Percentiles rank a stretch among this genome's conserved stretches.
Conservation (phyloP, 2,113 vertebrate species). For the Gopherus flavomarginatus region DNA sequence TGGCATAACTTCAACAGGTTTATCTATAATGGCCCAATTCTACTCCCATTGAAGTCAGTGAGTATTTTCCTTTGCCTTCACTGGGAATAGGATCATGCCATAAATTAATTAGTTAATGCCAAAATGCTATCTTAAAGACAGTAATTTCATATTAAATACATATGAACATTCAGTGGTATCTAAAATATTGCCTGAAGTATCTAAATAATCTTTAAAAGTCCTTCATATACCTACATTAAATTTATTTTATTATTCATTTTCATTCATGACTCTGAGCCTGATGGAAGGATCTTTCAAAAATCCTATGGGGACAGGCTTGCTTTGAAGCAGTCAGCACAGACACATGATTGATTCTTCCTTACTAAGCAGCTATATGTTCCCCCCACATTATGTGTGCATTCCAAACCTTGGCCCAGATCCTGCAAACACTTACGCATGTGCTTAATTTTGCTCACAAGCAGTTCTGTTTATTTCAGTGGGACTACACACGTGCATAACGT, state of each 20-base stretch:
- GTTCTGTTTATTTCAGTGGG: not conserved
- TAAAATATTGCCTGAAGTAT: not conserved
- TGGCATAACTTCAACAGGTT: not conserved
- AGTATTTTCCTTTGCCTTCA: not conserved
- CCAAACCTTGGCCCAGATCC: not conserved
- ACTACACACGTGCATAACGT: not conserved
- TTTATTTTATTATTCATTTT: not conserved
- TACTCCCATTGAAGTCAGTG: not conserved
- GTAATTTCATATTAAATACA: not conserved
- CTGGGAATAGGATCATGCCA: not conserved
- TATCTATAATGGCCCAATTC: not conserved
- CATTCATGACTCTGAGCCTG: not conserved
- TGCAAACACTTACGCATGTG: not conserved
- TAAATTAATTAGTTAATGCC: not conserved
- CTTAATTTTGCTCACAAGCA: not conserved
- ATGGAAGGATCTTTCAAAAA: not conserved
- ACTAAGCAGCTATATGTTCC: not conserved
- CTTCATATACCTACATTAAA: not conserved
- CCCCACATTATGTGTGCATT: not conserved
- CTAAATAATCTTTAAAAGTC: not conserved
- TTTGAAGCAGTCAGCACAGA: not conserved
- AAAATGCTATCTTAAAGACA: not conserved
- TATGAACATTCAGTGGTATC: not conserved
- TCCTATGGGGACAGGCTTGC: not conserved
- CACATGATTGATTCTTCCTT: not conserved